A percentile compares a stretch with the other conserved stretches of the same genome.
phyloP scores from a whole-genome alignment of 2,888 invertebrate species.

The Ommatoiulus sabulosus region DNA sequence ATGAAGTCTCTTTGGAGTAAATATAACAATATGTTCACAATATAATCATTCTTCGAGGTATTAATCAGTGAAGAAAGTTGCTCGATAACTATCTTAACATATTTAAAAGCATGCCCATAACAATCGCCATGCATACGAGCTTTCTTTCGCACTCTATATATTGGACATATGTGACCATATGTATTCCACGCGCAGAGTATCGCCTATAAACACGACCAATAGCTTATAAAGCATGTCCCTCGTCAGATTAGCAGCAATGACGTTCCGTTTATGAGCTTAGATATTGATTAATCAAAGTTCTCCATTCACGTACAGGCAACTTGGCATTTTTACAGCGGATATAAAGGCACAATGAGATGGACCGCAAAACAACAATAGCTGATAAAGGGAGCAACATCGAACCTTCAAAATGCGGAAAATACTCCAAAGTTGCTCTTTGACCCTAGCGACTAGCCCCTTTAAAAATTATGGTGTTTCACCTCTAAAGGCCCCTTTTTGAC shows the following conservation, averaged over 20 bases:
- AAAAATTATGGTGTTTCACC: not conserved
- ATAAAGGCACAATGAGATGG: conserved; percentile 40
- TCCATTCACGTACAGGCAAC: conserved; percentile 45
- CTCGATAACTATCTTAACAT: not conserved
- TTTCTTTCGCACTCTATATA: not conserved
- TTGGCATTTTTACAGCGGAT: conserved; percentile 43
- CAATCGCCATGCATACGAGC: not conserved
- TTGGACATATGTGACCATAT: conserved; percentile 31
- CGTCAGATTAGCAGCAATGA: conserved; percentile 40
- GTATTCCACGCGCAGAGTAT: conserved; percentile 37
- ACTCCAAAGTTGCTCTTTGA: not conserved
- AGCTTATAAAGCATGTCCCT: conserved; percentile 39
- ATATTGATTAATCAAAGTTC: conserved; percentile 51
- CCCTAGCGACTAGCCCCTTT: not conserved
- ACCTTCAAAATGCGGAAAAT: not conserved
- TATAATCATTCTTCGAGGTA: too few species aligned
- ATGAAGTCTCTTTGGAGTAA: too few species aligned
- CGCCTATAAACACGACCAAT: conserved; percentile 36
- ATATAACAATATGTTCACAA: too few species aligned
- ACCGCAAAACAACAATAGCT: conserved; percentile 28
- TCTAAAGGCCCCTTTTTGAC: too few species aligned
- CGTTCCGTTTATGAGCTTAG: conserved; percentile 40
- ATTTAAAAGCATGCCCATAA: not conserved
- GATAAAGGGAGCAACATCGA: conserved; percentile 1
- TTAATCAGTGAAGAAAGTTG: too few species aligned